These are phyloP conservation scores for Ciona savignyi DNA, from an alignment of 23 tunicate species.

Conservation along the genomic window DNA sequence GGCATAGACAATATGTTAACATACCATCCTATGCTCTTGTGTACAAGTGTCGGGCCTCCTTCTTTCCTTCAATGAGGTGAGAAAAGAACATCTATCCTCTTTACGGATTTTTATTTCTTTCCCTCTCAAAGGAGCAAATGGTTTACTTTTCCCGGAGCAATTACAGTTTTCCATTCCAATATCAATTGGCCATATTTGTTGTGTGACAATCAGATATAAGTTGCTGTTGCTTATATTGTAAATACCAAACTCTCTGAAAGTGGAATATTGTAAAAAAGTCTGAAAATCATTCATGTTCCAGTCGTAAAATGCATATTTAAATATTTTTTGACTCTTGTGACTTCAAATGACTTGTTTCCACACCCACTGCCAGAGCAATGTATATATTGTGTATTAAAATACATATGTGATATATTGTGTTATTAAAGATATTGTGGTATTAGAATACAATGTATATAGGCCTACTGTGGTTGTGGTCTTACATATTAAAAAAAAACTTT, in stretches of 20 bases:
- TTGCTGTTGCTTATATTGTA: constrained; percentile 24
- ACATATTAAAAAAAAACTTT: too few species aligned
- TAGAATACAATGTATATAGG: too few species aligned
- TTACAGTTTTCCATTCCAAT: constrained; percentile 4
- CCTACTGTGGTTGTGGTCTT: too few species aligned
- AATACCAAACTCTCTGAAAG: constrained; percentile 34
- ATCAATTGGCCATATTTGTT: not conserved
- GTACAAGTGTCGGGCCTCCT: constrained; percentile 29
- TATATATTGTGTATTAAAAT: too few species aligned
- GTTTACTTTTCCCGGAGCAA: constrained; percentile 12
- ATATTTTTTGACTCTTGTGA: too few species aligned
- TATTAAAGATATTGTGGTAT: too few species aligned
- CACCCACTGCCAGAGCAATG: not conserved
- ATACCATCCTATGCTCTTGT: constrained; percentile 8
- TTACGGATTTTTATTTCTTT: not conserved
- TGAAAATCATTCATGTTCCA: not conserved
- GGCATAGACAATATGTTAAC: too few species aligned
- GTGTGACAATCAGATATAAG: constrained; percentile 20
- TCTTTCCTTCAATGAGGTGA: constrained; percentile 17
- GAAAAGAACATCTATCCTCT: constrained; percentile 19
- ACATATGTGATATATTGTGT: too few species aligned
- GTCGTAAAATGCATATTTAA: too few species aligned
- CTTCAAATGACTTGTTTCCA: not conserved
- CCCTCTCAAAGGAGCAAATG: not conserved
- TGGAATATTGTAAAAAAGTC: too few species aligned